Percentiles rank a stretch among this genome's conserved stretches.
These are phyloP conservation scores for Hofmannophila pseudospretella DNA, from an alignment of 2,888 invertebrate species.

Conservation along the genomic window DNA sequence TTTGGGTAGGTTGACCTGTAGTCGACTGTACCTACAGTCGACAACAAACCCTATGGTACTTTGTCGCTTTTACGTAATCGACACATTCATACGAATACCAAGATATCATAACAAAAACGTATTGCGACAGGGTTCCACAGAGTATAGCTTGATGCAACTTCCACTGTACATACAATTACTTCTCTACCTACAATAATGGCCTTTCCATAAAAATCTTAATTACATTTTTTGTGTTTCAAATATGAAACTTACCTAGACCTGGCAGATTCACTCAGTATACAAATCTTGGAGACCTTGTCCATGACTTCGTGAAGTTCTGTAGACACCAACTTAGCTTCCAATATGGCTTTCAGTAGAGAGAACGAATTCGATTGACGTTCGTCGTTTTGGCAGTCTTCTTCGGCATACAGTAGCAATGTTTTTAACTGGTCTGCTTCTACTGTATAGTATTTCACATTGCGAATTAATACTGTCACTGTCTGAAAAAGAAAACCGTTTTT, in stretches of 20 bases:
- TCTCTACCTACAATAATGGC: no score
- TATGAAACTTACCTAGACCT: constrained; percentile 65
- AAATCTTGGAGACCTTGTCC: constrained; percentile 87
- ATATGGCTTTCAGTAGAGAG: constrained; percentile 88
- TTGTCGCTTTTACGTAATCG: no score
- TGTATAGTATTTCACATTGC: constrained; percentile 85
- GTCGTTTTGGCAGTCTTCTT: constrained; percentile 91
- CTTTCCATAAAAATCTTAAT: no score
- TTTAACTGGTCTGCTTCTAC: constrained; percentile 87
- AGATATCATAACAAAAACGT: no score
- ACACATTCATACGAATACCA: no score
- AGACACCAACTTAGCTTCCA: constrained; percentile 84
- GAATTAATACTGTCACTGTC: constrained; percentile 88
- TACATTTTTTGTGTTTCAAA: no score
- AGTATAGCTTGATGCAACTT: no score
- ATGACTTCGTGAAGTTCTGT: constrained; percentile 89
- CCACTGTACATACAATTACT: no score
- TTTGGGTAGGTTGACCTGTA: no score
- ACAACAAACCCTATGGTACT: no score
- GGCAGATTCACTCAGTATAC: constrained; percentile 85
- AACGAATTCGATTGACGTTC: constrained; percentile 94
- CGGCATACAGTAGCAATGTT: constrained; percentile 89
- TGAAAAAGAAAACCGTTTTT: constrained; percentile 36
- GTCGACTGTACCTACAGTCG: no score
- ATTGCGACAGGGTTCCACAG: no score